Base-by-base conservation (phyloP, 2,888 invertebrate genomes). In the Rhaphigaster nebulosa region DNA sequence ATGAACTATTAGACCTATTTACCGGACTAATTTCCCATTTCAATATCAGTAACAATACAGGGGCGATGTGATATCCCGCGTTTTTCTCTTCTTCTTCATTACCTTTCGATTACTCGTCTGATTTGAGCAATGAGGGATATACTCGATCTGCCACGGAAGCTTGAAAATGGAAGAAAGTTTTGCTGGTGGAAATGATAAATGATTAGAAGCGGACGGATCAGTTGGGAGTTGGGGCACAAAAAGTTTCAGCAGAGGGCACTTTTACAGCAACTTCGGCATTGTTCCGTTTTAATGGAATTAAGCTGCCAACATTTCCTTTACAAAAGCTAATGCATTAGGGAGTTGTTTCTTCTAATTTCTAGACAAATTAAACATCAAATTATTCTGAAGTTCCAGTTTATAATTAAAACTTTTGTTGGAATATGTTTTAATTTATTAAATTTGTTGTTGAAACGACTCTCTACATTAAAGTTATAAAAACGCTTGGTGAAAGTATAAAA, bases 161-260 rank as follows among this genome's bases (percentile, higher is more conserved):
- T 45, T 45, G 45, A 15, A 45, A 84, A 84, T n/a, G 41, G 45
- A 45, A 45, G 26, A 84, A 84, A 84, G 84, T 84, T 84, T 65
- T n/a, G n/a, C n/a, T 45, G 45, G 45, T 84, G 15, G 84, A 84
- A 84, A 84, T 84, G 84, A 84, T 84, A 84, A 84, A 84, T 84
- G 84, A 84, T 84, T 45, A 50, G 41, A 50, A 84, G 45, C n/a
- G 84, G n/a, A 3, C 45, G n/a, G 84, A 84, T 84, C 84, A 84
- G 84, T 84, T 84, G 45, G 45, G n/a, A 84, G 84, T 84, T 84
- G n/a, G 84, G 5, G n/a, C n/a, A n/a, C 12, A 84, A 84, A 84
- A 84, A 84, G 84, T 84, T 84, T 84, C 26, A 84, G n/a, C n/a
- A 15, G 45, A n/a, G 84, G 41, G 84, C 84, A 84, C 45, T 84